Evolutionary conservation across 2,888 invertebrate species (phyloP).

Genomic region (Steinernema scapterisci): DNA sequence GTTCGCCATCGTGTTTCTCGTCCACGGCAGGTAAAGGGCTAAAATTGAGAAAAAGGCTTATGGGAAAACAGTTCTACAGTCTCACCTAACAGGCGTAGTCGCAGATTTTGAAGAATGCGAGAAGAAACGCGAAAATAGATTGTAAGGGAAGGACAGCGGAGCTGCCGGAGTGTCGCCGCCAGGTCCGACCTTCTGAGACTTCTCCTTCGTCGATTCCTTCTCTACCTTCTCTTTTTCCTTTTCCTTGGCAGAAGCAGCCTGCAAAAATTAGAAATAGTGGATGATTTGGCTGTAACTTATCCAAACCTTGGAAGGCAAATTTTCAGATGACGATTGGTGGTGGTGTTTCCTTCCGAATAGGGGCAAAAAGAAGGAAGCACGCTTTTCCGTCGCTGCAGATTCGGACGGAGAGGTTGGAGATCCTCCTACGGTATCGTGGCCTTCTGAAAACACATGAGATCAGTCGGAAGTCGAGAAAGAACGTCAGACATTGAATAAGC

Average conservation of each 20-base stretch:
- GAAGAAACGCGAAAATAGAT: constrained; percentile 15
- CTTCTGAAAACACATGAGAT: neutral
- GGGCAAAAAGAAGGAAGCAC: constrained; percentile 15
- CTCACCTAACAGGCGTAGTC: neutral
- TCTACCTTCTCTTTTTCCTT: neutral
- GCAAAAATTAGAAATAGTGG: neutral
- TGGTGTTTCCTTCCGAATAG: constrained; percentile 18
- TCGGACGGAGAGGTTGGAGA: neutral
- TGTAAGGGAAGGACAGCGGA: constrained; percentile 1
- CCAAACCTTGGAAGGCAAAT: constrained; percentile 18
- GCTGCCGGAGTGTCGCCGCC: neutral
- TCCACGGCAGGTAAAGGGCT: neutral
- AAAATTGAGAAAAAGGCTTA: neutral
- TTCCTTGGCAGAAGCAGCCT: neutral
- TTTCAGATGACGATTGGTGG: constrained; percentile 20
- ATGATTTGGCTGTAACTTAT: neutral
- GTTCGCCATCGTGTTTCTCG: neutral
- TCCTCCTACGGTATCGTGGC: neutral
- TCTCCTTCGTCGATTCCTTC: neutral
- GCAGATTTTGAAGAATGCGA: neutral
- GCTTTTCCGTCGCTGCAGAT: neutral
- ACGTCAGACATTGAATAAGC: too few relatives aligned
- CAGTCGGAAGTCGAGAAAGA: neutral
- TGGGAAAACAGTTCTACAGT: neutral
- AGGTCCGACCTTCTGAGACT: neutral